phyloP scores from a whole-genome alignment of 2,113 vertebrate species.

The Alethe diademata region DNA sequence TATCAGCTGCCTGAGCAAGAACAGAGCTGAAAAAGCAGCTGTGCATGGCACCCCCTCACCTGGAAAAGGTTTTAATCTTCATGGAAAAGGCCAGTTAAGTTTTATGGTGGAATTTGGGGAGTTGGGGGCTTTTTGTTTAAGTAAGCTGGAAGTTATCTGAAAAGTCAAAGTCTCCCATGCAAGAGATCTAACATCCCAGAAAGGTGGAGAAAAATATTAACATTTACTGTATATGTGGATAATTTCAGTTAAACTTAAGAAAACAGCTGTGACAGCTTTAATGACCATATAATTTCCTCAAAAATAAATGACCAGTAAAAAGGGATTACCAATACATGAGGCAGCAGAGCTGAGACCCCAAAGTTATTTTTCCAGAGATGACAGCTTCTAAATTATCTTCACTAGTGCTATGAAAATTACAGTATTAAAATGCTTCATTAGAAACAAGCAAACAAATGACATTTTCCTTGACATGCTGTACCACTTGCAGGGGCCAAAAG shows the following conservation, averaged over 20 bases:
- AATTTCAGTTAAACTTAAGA: background rate
- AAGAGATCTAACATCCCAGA: background rate
- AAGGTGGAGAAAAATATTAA: background rate
- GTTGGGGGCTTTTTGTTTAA: background rate
- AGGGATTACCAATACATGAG: background rate
- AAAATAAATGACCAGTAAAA: background rate
- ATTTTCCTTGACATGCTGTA: background rate
- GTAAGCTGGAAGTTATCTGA: background rate
- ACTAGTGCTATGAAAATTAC: background rate
- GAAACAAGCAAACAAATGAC: background rate
- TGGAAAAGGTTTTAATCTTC: background rate
- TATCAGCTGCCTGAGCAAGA: background rate
- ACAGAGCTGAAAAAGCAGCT: background rate
- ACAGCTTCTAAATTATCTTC: background rate
- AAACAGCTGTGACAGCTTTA: background rate
- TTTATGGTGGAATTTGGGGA: background rate
- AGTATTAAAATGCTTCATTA: background rate
- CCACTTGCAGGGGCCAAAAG: background rate
- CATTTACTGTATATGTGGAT: background rate
- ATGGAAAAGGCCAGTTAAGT: background rate
- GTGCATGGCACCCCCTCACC: background rate
- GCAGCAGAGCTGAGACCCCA: fast-evolving
- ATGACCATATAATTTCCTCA: background rate
- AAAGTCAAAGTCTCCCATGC: background rate
- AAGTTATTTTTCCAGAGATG: background rate